These are phyloP conservation scores for Dicerorhinus sumatrensis DNA, from an alignment of 2,113 vertebrate genomes.

Conservation along the genomic window DNA sequence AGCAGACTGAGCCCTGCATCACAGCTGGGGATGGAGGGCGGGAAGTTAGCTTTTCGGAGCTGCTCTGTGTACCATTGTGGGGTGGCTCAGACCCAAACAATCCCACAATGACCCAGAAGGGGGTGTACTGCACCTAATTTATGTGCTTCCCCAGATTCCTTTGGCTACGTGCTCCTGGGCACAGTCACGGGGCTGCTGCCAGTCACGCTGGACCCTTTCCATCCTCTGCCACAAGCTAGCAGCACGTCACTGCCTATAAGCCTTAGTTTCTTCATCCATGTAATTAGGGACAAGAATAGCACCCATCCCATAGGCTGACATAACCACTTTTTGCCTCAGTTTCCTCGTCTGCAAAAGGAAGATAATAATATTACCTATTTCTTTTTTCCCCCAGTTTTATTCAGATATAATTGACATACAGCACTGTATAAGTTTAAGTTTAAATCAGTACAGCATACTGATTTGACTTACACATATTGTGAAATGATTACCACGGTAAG, in stretches of 20 bases:
- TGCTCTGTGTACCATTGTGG: not conserved
- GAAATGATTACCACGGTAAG: not conserved
- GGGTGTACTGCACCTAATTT: not conserved
- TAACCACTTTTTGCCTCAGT: not conserved
- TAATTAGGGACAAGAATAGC: not conserved
- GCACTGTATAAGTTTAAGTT: not conserved
- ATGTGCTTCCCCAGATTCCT: not conserved
- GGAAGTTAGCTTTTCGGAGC: not conserved
- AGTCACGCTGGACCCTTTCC: not conserved
- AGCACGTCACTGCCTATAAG: not conserved
- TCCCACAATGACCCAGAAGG: fast-evolving
- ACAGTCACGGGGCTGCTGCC: not conserved
- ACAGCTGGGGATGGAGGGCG: not conserved
- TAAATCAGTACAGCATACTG: too few species aligned
- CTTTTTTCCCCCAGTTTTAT: not conserved
- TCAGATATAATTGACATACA: too few species aligned
- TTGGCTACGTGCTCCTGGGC: not conserved
- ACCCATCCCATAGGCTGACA: not conserved
- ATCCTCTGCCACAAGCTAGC: not conserved
- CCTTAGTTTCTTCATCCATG: not conserved
- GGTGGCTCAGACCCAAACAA: not conserved
- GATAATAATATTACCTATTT: not conserved
- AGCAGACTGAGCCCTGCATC: not conserved
- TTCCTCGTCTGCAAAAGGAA: not conserved
- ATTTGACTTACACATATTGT: not conserved